Base-by-base conservation (phyloP, 2,888 invertebrate genomes). In the Drosophila kanekoi region DNA sequence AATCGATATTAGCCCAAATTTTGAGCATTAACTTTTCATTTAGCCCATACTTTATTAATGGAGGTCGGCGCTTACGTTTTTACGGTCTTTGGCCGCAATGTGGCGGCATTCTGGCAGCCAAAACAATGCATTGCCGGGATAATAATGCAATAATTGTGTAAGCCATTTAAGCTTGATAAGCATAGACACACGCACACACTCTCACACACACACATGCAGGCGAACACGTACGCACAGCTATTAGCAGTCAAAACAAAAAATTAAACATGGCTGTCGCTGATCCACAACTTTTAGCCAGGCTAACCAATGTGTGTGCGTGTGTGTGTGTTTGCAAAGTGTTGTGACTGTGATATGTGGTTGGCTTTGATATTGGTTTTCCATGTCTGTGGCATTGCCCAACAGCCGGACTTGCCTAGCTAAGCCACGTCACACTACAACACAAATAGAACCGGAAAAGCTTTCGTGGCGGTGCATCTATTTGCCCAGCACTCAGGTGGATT, bases 121-220 rank as follows among this genome's bases (percentile, higher is more conserved):
- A 37, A 14, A 65, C 61, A 62, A 47, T 37, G 44, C 56, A 49
- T 62, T 48, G 44, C 43, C 52, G 14, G 57, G 62, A 82, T 85
- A 75, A 85, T 77, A 73, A 60, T 57, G 68, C 48, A 64, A 68
- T 75, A 79, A 79, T 77, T 79, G 71, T 77, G 71, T 62, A 79
- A 85, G 72, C 77, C 59, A 77, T 77, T 79, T 73, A 77, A 73
- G 66, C 65, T 53, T 66, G 59, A 67, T 63, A 72, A 64, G 38
- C 72, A 74, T 56, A 62, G 40, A 45, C 23, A 57, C 44, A 61
- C 33, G 52, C 54, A 44, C 33, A 57, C n/a, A 57, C 20, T 38
- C 11, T 38, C 14, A 59, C 41, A 18, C 18, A 33, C 13, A 18
- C 16, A 8, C 6, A 47, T 3, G 18, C 32, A 16, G 5, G 18